Evolutionary conservation across 2,797 vertebrate species (phyloP).

Genomic region (Phrynocephalus guinanensis): DNA sequence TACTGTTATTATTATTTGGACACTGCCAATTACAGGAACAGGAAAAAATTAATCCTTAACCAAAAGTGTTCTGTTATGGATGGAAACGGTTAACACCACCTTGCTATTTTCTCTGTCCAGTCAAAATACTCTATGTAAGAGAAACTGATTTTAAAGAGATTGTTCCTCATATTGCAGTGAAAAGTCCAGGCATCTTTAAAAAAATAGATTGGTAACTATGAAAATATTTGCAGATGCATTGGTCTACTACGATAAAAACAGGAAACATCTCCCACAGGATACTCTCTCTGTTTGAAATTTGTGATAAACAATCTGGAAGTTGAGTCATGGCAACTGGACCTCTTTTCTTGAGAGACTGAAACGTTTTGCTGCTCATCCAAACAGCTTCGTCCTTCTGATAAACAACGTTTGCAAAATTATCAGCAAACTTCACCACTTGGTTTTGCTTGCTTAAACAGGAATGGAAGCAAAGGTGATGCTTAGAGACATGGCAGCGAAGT

Average conservation of each 20-base stretch:
- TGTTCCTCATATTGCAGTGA: neutral
- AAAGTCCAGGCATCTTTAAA: neutral
- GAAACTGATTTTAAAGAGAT: neutral
- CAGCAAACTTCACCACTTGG: neutral
- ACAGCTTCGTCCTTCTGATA: no score
- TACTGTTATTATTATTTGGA: no score
- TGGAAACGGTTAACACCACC: neutral
- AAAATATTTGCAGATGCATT: neutral
- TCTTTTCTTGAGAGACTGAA: no score
- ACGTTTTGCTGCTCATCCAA: no score
- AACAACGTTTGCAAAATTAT: neutral
- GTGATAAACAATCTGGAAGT: no score
- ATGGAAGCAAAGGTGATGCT: no score
- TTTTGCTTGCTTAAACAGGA: neutral
- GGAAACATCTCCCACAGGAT: neutral
- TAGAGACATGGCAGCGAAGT: neutral
- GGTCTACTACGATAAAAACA: neutral
- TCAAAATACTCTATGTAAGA: neutral
- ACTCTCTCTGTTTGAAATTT: neutral
- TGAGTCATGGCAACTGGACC: no score
- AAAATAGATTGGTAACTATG: neutral
- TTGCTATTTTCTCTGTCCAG: neutral
- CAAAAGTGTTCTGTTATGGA: neutral
- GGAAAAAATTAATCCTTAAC: neutral
- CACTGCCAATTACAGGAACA: neutral